phyloP scores from a whole-genome alignment of 2,888 invertebrate species.

The Neoaliturus tenellus region DNA sequence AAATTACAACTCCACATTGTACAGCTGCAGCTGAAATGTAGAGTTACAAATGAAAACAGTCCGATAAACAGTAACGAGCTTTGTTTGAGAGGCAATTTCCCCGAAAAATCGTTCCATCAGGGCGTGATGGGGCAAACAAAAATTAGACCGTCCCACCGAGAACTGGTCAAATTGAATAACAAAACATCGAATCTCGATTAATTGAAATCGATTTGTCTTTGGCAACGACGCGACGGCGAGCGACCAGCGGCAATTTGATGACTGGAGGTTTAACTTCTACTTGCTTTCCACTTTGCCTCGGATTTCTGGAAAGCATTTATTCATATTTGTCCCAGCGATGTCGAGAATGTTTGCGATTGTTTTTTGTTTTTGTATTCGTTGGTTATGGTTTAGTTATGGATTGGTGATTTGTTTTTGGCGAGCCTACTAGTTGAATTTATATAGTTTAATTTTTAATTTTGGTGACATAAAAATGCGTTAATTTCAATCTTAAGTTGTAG shows the following conservation, averaged over 20 bases:
- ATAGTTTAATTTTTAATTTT: no score
- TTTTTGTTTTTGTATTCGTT: neutral
- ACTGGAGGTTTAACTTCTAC: conserved; percentile 26
- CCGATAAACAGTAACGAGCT: no score
- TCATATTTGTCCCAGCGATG: neutral
- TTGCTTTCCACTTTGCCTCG: conserved; percentile 18
- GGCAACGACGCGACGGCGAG: neutral
- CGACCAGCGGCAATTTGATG: conserved; percentile 15
- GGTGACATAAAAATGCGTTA: no score
- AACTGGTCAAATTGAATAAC: conserved; percentile 42
- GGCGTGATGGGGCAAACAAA: conserved; percentile 45
- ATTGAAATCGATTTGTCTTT: conserved; percentile 50
- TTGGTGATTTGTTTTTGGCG: no score
- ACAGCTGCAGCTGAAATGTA: no score
- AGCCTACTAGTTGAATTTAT: no score
- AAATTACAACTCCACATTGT: no score
- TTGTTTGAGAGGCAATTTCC: conserved; percentile 1
- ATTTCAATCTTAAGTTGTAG: no score
- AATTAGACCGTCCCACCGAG: conserved; percentile 36
- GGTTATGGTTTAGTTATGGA: no score
- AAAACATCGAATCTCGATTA: conserved; percentile 50
- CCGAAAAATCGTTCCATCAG: conserved; percentile 23
- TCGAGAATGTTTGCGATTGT: neutral
- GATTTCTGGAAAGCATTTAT: conserved; percentile 17
- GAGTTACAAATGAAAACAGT: no score